Percentiles rank a stretch among this genome's conserved stretches.
These are phyloP conservation scores for Antheraea pernyi DNA, from an alignment of 1,140 invertebrate genomes.

Conservation along the genomic window DNA sequence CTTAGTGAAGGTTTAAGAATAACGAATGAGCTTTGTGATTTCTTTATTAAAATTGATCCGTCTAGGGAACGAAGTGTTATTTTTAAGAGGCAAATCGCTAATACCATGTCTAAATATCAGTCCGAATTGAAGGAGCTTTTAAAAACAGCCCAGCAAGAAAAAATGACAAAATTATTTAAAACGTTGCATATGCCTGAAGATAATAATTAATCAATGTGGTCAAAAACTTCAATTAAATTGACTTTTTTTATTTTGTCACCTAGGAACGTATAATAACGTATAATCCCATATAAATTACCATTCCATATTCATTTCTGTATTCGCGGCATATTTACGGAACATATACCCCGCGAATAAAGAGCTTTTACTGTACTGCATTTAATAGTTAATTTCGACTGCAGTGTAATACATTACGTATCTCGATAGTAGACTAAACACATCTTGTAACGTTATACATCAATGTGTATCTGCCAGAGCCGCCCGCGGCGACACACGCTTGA, in stretches of 20 bases:
- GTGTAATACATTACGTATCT: too few species aligned
- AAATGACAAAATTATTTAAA: conserved; percentile 22
- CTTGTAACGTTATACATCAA: too few species aligned
- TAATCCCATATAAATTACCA: conserved; percentile 24
- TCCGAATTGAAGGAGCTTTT: conserved; percentile 30
- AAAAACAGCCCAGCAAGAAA: conserved; percentile 33
- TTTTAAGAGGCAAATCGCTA: conserved; percentile 38
- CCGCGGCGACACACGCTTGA: too few species aligned
- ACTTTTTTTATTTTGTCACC: conserved; percentile 2
- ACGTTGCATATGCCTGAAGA: not conserved
- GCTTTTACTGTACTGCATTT: too few species aligned
- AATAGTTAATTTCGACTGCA: too few species aligned
- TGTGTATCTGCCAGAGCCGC: too few species aligned
- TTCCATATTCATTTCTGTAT: conserved; percentile 28
- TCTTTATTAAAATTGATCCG: too few species aligned
- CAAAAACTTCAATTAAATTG: conserved; percentile 5
- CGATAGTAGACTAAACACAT: too few species aligned
- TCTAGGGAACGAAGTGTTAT: conserved; percentile 33
- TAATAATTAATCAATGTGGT: not conserved
- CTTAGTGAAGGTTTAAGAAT: too few species aligned
- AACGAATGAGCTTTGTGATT: too few species aligned
- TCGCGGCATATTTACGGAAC: too few species aligned
- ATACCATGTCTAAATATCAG: conserved; percentile 30
- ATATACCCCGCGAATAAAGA: too few species aligned
- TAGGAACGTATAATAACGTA: not conserved